Evolutionary conservation across 2,113 vertebrate genomes (phyloP).

Genomic region (Dasyornis broadbenti): DNA sequence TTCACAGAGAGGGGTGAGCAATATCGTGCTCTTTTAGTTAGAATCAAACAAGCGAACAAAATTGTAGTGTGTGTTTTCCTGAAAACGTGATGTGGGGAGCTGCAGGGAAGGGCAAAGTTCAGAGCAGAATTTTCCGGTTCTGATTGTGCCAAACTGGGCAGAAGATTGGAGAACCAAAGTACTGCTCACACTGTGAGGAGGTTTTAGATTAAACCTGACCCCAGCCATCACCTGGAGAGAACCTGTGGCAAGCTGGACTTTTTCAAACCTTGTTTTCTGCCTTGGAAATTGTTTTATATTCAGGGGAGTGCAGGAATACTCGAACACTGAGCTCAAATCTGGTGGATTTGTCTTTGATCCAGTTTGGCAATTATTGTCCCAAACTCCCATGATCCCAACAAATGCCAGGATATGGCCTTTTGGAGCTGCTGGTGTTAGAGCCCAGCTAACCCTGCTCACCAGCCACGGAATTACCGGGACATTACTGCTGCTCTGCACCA

Average conservation of each 20-base stretch:
- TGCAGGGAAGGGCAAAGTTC: neutral
- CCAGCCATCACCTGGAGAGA: neutral
- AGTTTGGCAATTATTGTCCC: neutral
- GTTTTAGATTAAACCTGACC: neutral
- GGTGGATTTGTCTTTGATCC: neutral
- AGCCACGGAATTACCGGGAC: neutral
- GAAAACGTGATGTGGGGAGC: fast-evolving
- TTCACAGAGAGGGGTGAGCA: neutral
- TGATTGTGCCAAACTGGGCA: neutral
- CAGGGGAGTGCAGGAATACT: neutral
- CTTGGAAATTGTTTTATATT: neutral
- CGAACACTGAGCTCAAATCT: neutral
- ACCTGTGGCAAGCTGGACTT: neutral
- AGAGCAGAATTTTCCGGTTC: neutral
- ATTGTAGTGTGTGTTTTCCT: neutral
- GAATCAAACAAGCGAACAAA: neutral
- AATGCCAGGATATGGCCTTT: neutral
- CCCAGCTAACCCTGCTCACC: neutral
- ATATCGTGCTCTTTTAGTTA: neutral
- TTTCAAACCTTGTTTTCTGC: neutral
- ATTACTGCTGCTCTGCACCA: neutral
- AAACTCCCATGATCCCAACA: neutral
- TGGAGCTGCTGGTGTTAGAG: neutral
- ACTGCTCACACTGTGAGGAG: neutral
- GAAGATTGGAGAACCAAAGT: neutral